Evolutionary conservation across 2,888 invertebrate species (phyloP).

Genomic region (Sesia bembeciformis): DNA sequence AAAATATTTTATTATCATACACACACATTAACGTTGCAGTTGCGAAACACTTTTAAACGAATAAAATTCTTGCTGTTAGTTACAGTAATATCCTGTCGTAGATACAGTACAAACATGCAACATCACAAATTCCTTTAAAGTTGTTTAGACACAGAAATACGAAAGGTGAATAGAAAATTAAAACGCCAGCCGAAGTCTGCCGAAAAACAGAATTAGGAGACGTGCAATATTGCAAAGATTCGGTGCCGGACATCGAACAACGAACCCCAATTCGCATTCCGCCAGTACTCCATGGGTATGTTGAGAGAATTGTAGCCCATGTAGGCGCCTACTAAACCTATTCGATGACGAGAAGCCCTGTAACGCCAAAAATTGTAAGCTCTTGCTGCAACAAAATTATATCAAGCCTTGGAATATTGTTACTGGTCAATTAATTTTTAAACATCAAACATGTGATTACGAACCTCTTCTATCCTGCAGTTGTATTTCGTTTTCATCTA

Average conservation of each 20-base stretch:
- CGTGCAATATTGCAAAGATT: constrained; percentile 27
- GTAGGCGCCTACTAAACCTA: constrained; percentile 59
- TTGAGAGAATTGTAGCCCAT: constrained; percentile 72
- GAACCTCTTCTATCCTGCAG: constrained; percentile 82
- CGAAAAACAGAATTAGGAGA: constrained; percentile 2
- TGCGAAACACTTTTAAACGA: not conserved
- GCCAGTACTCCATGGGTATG: constrained; percentile 75
- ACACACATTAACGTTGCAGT: not conserved
- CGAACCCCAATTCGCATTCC: constrained; percentile 77
- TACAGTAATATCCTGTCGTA: constrained; percentile 6
- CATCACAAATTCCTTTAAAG: constrained; percentile 10
- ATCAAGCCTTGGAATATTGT: constrained; percentile 51
- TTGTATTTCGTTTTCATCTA: constrained; percentile 78
- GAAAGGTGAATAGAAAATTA: constrained; percentile 8
- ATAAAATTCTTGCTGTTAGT: constrained; percentile 13
- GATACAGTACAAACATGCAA: not conserved
- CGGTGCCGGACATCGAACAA: constrained; percentile 46
- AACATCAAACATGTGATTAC: constrained; percentile 13
- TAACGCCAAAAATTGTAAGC: constrained; percentile 75
- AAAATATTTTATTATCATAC: constrained; percentile 8
- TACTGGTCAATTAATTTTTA: constrained; percentile 2
- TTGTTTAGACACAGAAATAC: constrained; percentile 11
- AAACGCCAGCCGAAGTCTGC: not conserved
- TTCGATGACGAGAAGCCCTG: constrained; percentile 58
- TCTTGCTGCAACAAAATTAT: constrained; percentile 70